phyloP scores from a whole-genome alignment of 2,113 vertebrate species.

The Platichthys stellatus region DNA sequence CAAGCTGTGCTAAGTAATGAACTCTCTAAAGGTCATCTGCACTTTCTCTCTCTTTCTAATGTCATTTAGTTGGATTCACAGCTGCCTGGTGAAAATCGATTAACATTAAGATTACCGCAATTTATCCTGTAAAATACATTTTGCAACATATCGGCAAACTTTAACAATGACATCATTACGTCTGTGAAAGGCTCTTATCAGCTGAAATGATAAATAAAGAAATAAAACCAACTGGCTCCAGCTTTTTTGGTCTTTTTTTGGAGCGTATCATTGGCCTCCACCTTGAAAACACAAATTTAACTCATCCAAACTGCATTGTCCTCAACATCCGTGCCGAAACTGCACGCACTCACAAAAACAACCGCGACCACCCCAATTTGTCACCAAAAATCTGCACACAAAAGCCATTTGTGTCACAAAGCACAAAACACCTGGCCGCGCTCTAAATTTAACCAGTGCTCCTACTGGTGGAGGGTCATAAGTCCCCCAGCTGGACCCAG shows the following conservation, averaged over 20 bases:
- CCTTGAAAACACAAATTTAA: not conserved
- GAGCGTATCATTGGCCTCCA: too few species aligned
- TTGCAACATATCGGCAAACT: not conserved
- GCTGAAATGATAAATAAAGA: too few species aligned
- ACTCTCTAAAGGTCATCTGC: constrained; percentile 4
- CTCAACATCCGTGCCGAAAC: too few species aligned
- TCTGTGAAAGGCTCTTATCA: too few species aligned
- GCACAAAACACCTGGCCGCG: constrained; percentile 43
- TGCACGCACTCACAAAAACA: not conserved
- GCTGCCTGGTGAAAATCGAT: too few species aligned
- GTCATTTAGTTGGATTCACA: too few species aligned
- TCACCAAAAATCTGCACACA: not conserved
- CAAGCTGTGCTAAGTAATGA: constrained; percentile 4
- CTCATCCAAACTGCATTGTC: too few species aligned
- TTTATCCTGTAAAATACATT: too few species aligned
- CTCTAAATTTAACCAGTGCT: constrained; percentile 50
- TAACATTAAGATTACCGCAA: not conserved
- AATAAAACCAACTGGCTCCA: too few species aligned
- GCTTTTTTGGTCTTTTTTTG: too few species aligned
- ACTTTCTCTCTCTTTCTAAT: not conserved
- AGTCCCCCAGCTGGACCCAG: constrained; percentile 9
- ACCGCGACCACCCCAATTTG: not conserved
- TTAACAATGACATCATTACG: not conserved
- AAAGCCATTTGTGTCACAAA: not conserved
- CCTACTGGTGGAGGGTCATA: constrained; percentile 25